Base-by-base conservation (phyloP, 2,888 invertebrate species). In the Steinernema scapterisci region DNA sequence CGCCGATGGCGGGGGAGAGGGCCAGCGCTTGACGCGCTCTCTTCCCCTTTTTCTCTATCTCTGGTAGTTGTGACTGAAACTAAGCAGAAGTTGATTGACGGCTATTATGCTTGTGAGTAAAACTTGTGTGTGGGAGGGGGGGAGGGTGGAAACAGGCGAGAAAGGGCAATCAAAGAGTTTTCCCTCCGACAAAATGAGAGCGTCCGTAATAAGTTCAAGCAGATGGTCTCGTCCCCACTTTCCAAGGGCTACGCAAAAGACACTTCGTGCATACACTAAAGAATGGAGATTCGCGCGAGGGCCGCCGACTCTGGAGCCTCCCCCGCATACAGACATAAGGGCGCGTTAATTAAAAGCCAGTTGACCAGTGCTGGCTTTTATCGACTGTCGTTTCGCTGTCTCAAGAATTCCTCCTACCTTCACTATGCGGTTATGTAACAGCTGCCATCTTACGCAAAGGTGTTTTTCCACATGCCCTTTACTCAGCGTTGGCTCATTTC, bases 41-140 rank as follows among this genome's bases (percentile, higher is more conserved):
- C n/a, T n/a, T n/a, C n/a, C n/a, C n/a, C n/a, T n/a, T n/a, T n/a
- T n/a, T n/a, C n/a, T n/a, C n/a, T n/a, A n/a, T 21, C 23, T 38
- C 38, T 38, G 21, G 16, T 5, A n/a, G 31, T 27, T 25, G 63
- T 31, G 38, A 13, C 27, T 16, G 63, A 27, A 31, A 19, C n/a
- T 27, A 31, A 63, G 63, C 31, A 27, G n/a, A 63, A 63, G 63
- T 25, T 63, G 63, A 63, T 63, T 63, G 63, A 27, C 63, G n/a
- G 31, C 31, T 23, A 52, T 63, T 25, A 63, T 21, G 63, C 63
- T 63, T 63, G 31, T 63, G 63, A 63, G 63, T 63, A 63, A 31
- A 63, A 31, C 27, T 27, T 9, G 63, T 16, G 63, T 27, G 63
- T 63, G 54, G 54, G 54, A 54, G 54, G 21, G 23, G 25, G n/a